phyloP scores from a whole-genome alignment of 2,888 invertebrate genomes.

The Scaptomyza cyrtandrae region DNA sequence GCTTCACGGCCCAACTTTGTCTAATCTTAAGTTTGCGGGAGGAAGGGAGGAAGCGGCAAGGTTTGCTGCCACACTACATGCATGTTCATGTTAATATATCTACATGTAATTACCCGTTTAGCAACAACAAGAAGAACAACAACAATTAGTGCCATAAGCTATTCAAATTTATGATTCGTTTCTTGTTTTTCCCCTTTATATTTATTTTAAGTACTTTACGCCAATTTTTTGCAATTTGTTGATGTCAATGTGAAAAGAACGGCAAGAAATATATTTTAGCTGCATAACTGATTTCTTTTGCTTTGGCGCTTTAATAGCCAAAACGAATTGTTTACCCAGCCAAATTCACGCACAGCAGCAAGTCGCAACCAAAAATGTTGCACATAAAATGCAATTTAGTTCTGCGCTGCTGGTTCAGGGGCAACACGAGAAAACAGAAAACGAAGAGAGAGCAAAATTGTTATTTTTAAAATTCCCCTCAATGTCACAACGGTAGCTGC shows the following conservation, averaged over 20 bases:
- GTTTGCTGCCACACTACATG: not conserved
- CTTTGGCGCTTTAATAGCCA: conserved; percentile 70
- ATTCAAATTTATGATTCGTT: conserved; percentile 45
- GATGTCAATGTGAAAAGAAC: conserved; percentile 36
- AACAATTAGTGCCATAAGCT: conserved; percentile 56
- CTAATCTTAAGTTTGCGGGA: conserved; percentile 48
- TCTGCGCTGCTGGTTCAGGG: conserved; percentile 62
- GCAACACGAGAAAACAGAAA: conserved; percentile 1
- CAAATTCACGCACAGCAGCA: conserved; percentile 70
- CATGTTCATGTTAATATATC: conserved; percentile 15
- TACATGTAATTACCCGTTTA: conserved; percentile 47
- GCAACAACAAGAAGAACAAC: conserved; percentile 19
- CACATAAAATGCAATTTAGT: conserved; percentile 71
- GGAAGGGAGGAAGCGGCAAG: not conserved
- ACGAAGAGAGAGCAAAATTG: not conserved
- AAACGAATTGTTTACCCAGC: conserved; percentile 65
- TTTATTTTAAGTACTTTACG: conserved; percentile 56
- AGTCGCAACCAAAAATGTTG: conserved; percentile 29
- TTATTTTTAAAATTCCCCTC: conserved; percentile 15
- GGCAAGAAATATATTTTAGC: conserved; percentile 5
- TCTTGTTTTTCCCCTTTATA: conserved; percentile 32
- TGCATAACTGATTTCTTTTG: conserved; percentile 36
- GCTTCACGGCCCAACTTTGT: conserved; percentile 46
- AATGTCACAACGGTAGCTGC: conserved; percentile 69
- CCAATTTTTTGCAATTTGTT: conserved; percentile 49